These are phyloP conservation scores for Euclidia mi DNA, from an alignment of 2,888 invertebrate species.

Conservation along the genomic window DNA sequence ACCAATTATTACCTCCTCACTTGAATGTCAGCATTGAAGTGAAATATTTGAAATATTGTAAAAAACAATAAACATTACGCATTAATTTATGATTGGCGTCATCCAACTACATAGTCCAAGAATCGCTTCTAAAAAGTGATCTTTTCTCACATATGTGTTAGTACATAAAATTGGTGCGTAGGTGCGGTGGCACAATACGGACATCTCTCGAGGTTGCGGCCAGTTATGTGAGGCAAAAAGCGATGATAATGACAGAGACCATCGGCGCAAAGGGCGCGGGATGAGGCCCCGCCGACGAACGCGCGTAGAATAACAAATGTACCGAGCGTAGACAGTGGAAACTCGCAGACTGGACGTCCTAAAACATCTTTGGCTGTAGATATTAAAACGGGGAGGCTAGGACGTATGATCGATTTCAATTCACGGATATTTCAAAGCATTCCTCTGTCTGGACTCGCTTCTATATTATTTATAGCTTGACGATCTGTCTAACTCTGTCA, in stretches of 20 bases:
- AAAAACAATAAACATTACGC: constrained; percentile 8
- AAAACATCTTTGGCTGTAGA: constrained; percentile 25
- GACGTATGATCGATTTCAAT: constrained; percentile 21
- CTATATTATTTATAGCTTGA: constrained; percentile 23
- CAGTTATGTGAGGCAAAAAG: constrained; percentile 87
- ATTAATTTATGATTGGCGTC: constrained; percentile 14
- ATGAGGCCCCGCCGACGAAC: constrained; percentile 74
- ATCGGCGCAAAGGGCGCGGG: constrained; percentile 84
- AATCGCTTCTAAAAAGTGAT: constrained; percentile 48
- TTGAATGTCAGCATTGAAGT: too few relatives aligned
- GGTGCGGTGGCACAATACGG: constrained; percentile 65
- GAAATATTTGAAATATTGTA: not conserved
- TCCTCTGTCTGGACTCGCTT: constrained; percentile 18
- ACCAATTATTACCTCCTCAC: too few relatives aligned
- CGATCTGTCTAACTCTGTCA: constrained; percentile 11
- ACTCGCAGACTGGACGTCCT: constrained; percentile 57
- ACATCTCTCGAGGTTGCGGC: constrained; percentile 74
- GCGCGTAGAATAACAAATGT: constrained; percentile 82
- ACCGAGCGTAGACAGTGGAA: constrained; percentile 54
- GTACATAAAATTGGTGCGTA: constrained; percentile 64
- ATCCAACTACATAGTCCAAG: constrained; percentile 30
- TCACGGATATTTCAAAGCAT: constrained; percentile 20
- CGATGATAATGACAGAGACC: constrained; percentile 87
- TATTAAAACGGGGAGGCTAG: constrained; percentile 16
- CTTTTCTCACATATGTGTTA: constrained; percentile 48